Percentiles rank a stretch among this genome's conserved stretches.
These are phyloP conservation scores for Griposia aprilina DNA, from an alignment of 2,888 invertebrate genomes.

Conservation along the genomic window DNA sequence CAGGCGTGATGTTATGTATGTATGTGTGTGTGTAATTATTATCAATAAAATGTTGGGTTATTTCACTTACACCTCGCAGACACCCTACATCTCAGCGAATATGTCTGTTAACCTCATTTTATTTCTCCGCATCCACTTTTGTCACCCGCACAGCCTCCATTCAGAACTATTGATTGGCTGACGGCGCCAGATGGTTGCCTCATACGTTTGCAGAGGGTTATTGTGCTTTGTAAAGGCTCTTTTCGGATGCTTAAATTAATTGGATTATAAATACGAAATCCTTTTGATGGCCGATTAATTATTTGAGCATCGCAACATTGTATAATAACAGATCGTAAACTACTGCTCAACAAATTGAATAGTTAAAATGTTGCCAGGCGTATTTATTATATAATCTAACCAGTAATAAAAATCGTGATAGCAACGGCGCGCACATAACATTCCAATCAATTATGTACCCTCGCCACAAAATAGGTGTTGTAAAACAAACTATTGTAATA, in stretches of 20 bases:
- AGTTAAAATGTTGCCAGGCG: neutral
- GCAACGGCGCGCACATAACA: constrained; percentile 54
- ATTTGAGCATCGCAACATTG: constrained; percentile 9
- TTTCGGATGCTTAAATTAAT: constrained; percentile 27
- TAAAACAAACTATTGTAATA: constrained; percentile 67
- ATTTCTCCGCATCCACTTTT: constrained; percentile 33
- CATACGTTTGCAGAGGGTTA: constrained; percentile 29
- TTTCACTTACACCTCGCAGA: constrained; percentile 30
- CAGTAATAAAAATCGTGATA: constrained; percentile 44
- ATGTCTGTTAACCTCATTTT: constrained; percentile 38
- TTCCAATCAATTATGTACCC: constrained; percentile 73
- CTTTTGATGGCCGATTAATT: constrained; percentile 24
- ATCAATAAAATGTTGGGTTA: constrained; percentile 12
- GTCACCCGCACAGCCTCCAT: constrained; percentile 45
- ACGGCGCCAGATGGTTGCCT: constrained; percentile 43
- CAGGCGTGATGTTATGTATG: no score
- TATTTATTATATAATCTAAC: constrained; percentile 13
- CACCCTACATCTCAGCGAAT: constrained; percentile 7
- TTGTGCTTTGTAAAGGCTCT: constrained; percentile 25
- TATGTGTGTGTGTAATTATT: no score
- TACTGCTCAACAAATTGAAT: neutral
- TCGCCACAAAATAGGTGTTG: constrained; percentile 65
- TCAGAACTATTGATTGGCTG: constrained; percentile 51
- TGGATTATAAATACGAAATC: constrained; percentile 28
- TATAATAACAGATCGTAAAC: constrained; percentile 9